Conservation (phyloP, 2,888 invertebrate genomes). For the Caenorhabditis macrosperma region DNA sequence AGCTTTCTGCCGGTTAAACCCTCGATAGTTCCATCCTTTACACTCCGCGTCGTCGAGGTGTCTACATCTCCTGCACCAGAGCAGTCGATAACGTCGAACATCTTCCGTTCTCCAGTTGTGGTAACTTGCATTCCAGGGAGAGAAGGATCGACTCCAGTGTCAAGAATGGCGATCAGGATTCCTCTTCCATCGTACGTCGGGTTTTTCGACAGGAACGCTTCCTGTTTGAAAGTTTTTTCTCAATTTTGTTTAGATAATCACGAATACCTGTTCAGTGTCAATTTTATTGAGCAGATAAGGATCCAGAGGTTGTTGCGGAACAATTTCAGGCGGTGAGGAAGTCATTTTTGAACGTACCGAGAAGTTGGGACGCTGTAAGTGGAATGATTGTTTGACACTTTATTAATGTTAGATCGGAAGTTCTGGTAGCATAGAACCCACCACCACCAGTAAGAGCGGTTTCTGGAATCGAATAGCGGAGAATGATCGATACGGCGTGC, state of each 20-base stretch:
- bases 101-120: slow-evolving; percentile 91
- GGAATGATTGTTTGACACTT: background rate
- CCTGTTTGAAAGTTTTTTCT: slow-evolving; percentile 45
- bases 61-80: slow-evolving; percentile 97
- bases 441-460: slow-evolving; percentile 36
- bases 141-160: slow-evolving; percentile 97
- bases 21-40: slow-evolving; percentile 85
- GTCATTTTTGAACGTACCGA: slow-evolving; percentile 12
- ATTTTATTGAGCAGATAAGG: slow-evolving; percentile 48
- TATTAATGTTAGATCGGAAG: background rate
- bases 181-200: slow-evolving; percentile 87
- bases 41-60: slow-evolving; percentile 87
- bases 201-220: slow-evolving; percentile 69
- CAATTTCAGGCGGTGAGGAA: slow-evolving; percentile 44
- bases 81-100: slow-evolving; percentile 95
- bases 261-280: slow-evolving; percentile 51
- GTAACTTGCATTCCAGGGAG: slow-evolving; percentile 94
- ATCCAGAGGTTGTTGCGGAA: slow-evolving; percentile 50
- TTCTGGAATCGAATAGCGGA: slow-evolving; percentile 42
- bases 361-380: slow-evolving; percentile 16
- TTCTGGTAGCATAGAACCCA: slow-evolving; percentile 2
- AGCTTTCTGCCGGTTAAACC: slow-evolving; percentile 92
- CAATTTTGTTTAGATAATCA: background rate
- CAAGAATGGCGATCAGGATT: slow-evolving; percentile 94
- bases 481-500: slow-evolving; percentile 35